These are phyloP conservation scores for Megathymus violae DNA, from an alignment of 1,140 invertebrate species.

Conservation along the genomic window DNA sequence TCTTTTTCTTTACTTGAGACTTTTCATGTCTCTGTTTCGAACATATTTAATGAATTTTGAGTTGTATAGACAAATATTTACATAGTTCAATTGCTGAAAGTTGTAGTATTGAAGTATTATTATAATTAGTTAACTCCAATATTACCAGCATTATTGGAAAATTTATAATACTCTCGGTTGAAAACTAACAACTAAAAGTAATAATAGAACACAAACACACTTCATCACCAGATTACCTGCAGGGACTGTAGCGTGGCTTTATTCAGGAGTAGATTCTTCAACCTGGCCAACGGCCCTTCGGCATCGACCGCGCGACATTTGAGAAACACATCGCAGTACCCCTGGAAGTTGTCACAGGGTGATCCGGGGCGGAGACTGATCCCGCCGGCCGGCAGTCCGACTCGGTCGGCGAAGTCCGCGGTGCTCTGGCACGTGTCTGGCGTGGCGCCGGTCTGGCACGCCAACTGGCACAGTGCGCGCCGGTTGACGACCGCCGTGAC, in stretches of 20 bases:
- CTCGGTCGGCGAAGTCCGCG: slow-evolving; percentile 90
- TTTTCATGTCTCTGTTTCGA: too few species aligned
- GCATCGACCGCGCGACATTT: slow-evolving; percentile 99
- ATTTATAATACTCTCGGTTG: too few species aligned
- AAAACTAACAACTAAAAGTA: too few species aligned
- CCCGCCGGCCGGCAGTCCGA: slow-evolving; percentile 91
- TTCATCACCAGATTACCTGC: too few species aligned
- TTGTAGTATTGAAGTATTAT: too few species aligned
- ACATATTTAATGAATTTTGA: too few species aligned
- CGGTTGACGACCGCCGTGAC: slow-evolving; percentile 86
- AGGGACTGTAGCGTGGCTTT: slow-evolving; percentile 93
- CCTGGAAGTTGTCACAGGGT: slow-evolving; percentile 99
- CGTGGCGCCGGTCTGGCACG: slow-evolving; percentile 94
- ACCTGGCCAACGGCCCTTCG: slow-evolving; percentile 97
- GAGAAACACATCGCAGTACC: slow-evolving; percentile 99
- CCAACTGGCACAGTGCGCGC: slow-evolving; percentile 96
- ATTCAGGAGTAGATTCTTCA: slow-evolving; percentile 98
- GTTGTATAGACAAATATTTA: too few species aligned
- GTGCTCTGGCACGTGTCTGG: slow-evolving; percentile 92
- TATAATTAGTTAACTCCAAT: too few species aligned
- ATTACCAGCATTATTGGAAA: too few species aligned
- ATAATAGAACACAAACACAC: too few species aligned
- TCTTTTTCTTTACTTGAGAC: too few species aligned
- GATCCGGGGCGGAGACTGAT: slow-evolving; percentile 96
- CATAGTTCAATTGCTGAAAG: too few species aligned